Percentiles rank a stretch among this genome's conserved stretches.
Evolutionary conservation across 2,888 invertebrate genomes (phyloP).

Genomic region (Agriopis aurantiaria): DNA sequence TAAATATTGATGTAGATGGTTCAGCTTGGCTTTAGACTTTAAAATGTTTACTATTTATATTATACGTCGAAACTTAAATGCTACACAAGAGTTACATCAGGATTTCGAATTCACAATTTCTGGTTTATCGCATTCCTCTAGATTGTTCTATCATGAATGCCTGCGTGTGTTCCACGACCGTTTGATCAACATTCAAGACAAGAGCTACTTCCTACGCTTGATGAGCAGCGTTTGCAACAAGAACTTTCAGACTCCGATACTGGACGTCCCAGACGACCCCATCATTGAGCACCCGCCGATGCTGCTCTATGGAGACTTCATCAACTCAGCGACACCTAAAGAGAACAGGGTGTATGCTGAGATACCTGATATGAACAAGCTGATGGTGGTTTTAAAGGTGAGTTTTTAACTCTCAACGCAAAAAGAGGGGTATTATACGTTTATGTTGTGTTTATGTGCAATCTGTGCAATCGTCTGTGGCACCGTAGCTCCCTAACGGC

Average conservation of each 20-base stretch:
- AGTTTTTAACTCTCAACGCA: neutral
- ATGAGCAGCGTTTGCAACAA: conserved; percentile 89
- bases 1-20: too few species aligned
- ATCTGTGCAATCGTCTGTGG: too few species aligned
- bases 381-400: conserved; percentile 90
- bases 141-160: conserved; percentile 97
- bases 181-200: conserved; percentile 93
- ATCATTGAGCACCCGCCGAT: conserved; percentile 88
- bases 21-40: too few species aligned
- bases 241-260: conserved; percentile 87
- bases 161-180: conserved; percentile 97
- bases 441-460: too few species aligned
- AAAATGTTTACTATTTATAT: too few species aligned
- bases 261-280: conserved; percentile 86
- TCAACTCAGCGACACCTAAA: conserved; percentile 90
- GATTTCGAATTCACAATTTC: too few species aligned
- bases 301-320: conserved; percentile 95
- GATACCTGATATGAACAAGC: conserved; percentile 90
- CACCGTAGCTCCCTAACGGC: too few species aligned
- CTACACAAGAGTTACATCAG: too few species aligned
- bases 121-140: conserved; percentile 58
- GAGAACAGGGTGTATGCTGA: conserved; percentile 94
- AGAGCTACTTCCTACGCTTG: conserved; percentile 91
- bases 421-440: too few species aligned
- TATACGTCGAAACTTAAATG: too few species aligned